A percentile compares a stretch with the other conserved stretches of the same genome.
These are phyloP conservation scores for Chrysina gloriosa DNA, from an alignment of 2,888 invertebrate genomes.

Conservation along the genomic window DNA sequence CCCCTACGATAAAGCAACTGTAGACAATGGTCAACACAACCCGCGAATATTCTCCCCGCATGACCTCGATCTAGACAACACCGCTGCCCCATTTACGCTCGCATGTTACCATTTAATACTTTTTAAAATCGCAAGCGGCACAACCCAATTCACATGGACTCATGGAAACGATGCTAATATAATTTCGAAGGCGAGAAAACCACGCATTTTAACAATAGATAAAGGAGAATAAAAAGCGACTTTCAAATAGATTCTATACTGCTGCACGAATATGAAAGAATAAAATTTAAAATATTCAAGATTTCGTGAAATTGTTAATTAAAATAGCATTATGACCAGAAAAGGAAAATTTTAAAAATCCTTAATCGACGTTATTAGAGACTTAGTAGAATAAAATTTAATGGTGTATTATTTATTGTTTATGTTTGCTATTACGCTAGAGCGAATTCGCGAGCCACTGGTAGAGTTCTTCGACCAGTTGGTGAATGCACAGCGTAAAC, in stretches of 20 bases:
- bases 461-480: conserved; percentile 52
- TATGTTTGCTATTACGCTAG: conserved; percentile 3
- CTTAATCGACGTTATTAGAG: too few species aligned
- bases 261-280: background rate
- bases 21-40: conserved; percentile 45
- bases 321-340: background rate
- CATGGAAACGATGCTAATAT: conserved; percentile 20
- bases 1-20: conserved; percentile 46
- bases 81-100: conserved; percentile 49
- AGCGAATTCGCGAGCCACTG: conserved; percentile 28
- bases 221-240: conserved; percentile 16
- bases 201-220: conserved; percentile 38
- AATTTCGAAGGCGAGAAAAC: conserved; percentile 12
- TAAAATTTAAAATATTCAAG: background rate
- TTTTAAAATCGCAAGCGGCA: conserved; percentile 18
- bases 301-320: background rate
- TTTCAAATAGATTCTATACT: too few species aligned
- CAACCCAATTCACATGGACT: conserved; percentile 36
- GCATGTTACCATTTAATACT: conserved; percentile 31
- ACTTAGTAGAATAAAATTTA: too few species aligned
- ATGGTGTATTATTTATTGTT: conserved; percentile 16
- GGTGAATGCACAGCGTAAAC: conserved; percentile 52
- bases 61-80: conserved; percentile 47
- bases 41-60: conserved; percentile 51
- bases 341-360: background rate